Percentiles rank a stretch among this genome's conserved stretches.
phyloP scores from a whole-genome alignment of 2,797 vertebrate genomes.

The Schizopygopsis malacanthus region DNA sequence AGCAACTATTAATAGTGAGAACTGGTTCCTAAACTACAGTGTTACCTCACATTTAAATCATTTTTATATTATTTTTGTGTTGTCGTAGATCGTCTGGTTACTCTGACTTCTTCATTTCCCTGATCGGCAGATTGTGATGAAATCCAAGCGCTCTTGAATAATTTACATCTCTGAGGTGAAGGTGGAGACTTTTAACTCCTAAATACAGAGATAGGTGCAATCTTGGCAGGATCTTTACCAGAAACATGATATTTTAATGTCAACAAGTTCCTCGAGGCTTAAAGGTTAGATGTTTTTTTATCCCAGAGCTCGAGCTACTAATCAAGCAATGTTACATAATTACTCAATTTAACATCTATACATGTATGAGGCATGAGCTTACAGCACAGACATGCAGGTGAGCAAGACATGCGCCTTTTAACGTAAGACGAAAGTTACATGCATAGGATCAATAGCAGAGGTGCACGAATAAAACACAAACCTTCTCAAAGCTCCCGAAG shows the following conservation, averaged over 20 bases:
- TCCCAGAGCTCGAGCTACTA: slow-evolving; percentile 30
- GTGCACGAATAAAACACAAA: slow-evolving; percentile 20
- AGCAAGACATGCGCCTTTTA: background rate
- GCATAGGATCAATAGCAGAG: background rate
- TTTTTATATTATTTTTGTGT: background rate
- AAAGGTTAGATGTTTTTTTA: slow-evolving; percentile 48
- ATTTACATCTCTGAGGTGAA: slow-evolving; percentile 51
- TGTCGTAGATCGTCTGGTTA: background rate
- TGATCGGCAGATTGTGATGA: slow-evolving; percentile 70
- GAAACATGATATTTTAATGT: slow-evolving; percentile 62
- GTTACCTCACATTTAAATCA: background rate
- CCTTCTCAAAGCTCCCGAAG: slow-evolving; percentile 36
- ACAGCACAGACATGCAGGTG: background rate
- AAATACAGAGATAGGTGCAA: slow-evolving; percentile 46
- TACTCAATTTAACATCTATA: background rate
- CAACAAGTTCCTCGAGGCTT: slow-evolving; percentile 38
- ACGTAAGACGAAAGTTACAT: background rate
- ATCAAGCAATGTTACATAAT: slow-evolving; percentile 6
- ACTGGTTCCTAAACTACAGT: background rate
- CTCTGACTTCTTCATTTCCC: slow-evolving; percentile 48
- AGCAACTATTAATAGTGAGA: background rate
- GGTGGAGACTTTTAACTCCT: slow-evolving; percentile 52
- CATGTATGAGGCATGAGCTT: background rate
- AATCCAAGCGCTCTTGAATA: slow-evolving; percentile 49
- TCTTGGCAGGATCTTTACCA: slow-evolving; percentile 56